Evolutionary conservation across 2,797 vertebrate species (phyloP), one percentile per base, ranked within the genome.

Genomic region (Oreonectes daqikongensis): DNA sequence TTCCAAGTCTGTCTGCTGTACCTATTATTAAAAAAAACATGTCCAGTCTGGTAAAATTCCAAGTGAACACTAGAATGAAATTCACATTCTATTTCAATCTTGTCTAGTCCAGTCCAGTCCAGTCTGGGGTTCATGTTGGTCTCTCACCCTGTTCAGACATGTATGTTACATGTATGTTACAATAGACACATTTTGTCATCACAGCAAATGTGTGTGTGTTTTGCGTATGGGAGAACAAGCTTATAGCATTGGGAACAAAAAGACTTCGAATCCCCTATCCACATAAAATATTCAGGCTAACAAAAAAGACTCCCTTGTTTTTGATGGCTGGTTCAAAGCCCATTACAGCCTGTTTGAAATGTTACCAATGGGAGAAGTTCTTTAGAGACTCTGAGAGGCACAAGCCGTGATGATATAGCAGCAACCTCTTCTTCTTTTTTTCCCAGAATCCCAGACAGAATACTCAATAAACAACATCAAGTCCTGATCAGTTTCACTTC

Each of bases 281-380:
- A 61, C 24, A 70, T 22, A 42, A 61, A 68, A 66, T 57, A 67
- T 72, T 35, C 48, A 78, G 24, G 64, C 48, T 46, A 57, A 65
- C 48, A 30, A 74, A 52, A 69, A 77, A 69, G 55, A 50, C 52
- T 82, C 79, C 87, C 80, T 82, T 84, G 84, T 87, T 88, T 90
- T 88, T 89, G 88, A 91, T 88, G 88, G 84, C 82, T 80, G 86
- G 87, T 90, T 91, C 90, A 92, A 91, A 92, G 87, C 78, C 84
- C 75, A 89, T 89, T 88, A 88, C 85, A 77, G 68, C 63, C 0
- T 72, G 85, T 90, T 89, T 90, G 89, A 91, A 91, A 89, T 87
- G 89, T 89, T 88, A 89, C 85, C 84, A 83, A 81, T 73, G 60
- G 86, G 85, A 85, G 76, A 88, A 88, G 87, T 87, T 89, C 78